Evolutionary conservation across 2,113 vertebrate genomes (phyloP).

Genomic region (Zosterops hypoxanthus): DNA sequence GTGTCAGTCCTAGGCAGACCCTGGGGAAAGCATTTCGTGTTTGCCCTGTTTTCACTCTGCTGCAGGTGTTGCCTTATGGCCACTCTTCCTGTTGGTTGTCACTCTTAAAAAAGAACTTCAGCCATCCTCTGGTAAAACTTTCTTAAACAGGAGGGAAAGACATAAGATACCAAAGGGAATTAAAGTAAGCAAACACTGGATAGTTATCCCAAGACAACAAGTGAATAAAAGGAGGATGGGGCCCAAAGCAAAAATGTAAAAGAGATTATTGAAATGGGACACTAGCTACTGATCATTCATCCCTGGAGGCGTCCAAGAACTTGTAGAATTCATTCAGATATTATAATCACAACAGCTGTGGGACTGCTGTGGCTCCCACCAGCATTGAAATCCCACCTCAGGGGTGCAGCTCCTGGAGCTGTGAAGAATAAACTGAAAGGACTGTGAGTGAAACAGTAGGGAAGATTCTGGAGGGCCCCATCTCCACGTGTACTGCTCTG

Average conservation of each 20-base stretch:
- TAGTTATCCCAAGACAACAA: neutral
- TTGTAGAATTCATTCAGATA: fast-evolving
- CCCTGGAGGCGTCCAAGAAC: neutral
- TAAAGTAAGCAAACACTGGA: neutral
- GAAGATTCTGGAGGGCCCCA: neutral
- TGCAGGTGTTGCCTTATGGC: neutral
- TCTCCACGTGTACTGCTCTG: neutral
- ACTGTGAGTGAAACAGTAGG: neutral
- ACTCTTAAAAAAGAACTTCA: neutral
- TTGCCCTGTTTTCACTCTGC: neutral
- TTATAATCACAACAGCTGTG: neutral
- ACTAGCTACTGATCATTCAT: neutral
- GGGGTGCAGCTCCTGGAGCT: neutral
- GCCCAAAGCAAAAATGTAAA: neutral
- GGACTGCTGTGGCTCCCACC: neutral
- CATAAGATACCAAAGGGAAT: neutral
- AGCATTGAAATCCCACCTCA: neutral
- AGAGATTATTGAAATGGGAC: neutral
- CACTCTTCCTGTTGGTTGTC: neutral
- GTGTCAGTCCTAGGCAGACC: neutral
- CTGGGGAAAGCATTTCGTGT: neutral
- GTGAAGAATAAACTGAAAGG: neutral
- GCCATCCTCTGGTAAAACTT: neutral
- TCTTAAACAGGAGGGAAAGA: neutral
- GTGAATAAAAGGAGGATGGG: neutral